Conservation (phyloP, 2,888 invertebrate species). For the Calameuta filiformis region DNA sequence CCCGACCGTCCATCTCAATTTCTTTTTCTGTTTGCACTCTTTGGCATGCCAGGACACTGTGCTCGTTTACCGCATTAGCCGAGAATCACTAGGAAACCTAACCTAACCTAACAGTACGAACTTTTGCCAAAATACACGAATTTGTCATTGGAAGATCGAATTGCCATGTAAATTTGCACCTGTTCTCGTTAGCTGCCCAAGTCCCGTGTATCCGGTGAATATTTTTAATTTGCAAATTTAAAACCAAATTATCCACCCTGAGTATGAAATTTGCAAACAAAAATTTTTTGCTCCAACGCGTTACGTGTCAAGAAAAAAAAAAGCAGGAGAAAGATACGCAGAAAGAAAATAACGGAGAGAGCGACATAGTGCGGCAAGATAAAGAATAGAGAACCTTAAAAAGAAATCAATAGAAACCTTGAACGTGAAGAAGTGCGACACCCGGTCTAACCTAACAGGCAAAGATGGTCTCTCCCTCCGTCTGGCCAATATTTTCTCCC, state of each 20-base stretch:
- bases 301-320: not conserved
- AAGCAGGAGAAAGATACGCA: not conserved
- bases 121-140: not conserved
- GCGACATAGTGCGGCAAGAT: not conserved
- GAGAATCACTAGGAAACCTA: not conserved
- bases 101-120: not conserved
- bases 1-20: not conserved
- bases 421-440: not conserved
- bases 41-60: not conserved
- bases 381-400: not conserved
- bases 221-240: not conserved
- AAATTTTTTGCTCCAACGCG: not conserved
- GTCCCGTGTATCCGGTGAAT: not conserved
- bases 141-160: too few species aligned
- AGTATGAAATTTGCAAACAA: not conserved
- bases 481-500: not conserved
- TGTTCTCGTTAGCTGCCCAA: too few species aligned
- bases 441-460: not conserved
- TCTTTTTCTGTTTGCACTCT: not conserved
- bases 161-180: too few species aligned
- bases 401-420: conserved; percentile 2
- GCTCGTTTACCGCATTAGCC: not conserved
- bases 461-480: not conserved
- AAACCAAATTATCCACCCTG: not conserved
- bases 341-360: not conserved